Evolutionary conservation across 2,113 vertebrate species (phyloP).

Genomic region (Dicerorhinus sumatrensis): DNA sequence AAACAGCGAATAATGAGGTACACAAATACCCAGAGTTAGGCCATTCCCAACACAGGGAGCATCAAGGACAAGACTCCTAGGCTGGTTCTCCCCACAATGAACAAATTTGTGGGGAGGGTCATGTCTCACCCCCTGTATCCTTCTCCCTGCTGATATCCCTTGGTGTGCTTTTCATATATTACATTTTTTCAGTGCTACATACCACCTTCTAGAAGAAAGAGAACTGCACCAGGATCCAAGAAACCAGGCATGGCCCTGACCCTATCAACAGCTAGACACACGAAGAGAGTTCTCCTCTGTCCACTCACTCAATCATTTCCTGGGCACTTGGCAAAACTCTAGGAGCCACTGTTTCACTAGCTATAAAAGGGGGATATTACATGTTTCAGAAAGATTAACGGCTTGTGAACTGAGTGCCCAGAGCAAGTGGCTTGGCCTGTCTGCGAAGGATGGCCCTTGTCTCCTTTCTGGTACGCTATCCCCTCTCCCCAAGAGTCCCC

Average conservation of each 20-base stretch:
- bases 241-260: neutral
- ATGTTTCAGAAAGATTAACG: neutral
- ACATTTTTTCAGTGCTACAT: too few relatives aligned
- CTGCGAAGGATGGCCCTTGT: neutral
- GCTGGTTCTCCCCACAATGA: neutral
- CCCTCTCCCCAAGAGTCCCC: neutral
- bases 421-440: too few relatives aligned
- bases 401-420: neutral
- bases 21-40: neutral
- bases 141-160: neutral
- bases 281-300: neutral
- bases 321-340: neutral
- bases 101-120: neutral
- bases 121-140: neutral
- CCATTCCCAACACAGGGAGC: neutral
- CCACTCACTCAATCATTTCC: neutral
- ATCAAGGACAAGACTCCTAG: neutral
- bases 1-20: neutral
- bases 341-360: neutral
- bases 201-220: neutral
- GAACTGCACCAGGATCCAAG: neutral
- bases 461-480: neutral
- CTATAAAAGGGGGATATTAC: neutral
- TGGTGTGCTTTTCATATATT: neutral
- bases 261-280: neutral